phyloP scores from a whole-genome alignment of 2,797 vertebrate species.

The Mormyrops attenuatus region DNA sequence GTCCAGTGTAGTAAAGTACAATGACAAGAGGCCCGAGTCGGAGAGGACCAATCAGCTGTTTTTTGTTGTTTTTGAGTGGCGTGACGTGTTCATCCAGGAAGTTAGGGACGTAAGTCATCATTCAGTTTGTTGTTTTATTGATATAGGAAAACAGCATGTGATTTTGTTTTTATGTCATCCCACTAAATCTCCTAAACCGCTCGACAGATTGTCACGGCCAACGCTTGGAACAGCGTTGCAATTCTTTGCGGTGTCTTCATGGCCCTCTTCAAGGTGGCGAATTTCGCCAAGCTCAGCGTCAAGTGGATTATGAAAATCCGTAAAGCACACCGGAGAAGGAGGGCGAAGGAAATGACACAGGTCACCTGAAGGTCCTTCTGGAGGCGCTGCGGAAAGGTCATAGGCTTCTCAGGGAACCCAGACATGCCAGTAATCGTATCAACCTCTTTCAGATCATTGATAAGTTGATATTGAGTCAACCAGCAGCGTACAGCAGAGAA shows the following conservation, averaged over 20 bases:
- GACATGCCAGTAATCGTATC: neutral
- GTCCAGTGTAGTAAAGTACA: constrained; percentile 92
- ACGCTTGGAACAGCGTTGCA: constrained; percentile 87
- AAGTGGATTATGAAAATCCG: constrained; percentile 93
- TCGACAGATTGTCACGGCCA: constrained; percentile 87
- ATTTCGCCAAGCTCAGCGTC: constrained; percentile 87
- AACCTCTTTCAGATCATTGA: neutral
- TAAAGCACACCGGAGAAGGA: constrained; percentile 75
- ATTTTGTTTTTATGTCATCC: neutral
- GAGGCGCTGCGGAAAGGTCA: neutral
- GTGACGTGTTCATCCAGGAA: constrained; percentile 89
- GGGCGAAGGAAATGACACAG: constrained; percentile 68
- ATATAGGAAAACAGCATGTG: neutral
- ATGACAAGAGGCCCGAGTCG: constrained; percentile 65
- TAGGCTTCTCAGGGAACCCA: neutral
- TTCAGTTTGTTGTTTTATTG: neutral
- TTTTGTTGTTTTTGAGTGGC: constrained; percentile 94
- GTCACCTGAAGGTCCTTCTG: constrained; percentile 60
- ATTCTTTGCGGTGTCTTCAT: constrained; percentile 93
- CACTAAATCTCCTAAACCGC: neutral
- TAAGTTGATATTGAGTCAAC: neutral
- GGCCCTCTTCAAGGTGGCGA: constrained; percentile 92
- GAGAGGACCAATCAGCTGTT: constrained; percentile 75
- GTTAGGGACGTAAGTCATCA: constrained; percentile 77
- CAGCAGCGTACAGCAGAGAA: neutral